phyloP scores from a whole-genome alignment of 23 tunicate genomes.

The Clavelina lepadiformis region DNA sequence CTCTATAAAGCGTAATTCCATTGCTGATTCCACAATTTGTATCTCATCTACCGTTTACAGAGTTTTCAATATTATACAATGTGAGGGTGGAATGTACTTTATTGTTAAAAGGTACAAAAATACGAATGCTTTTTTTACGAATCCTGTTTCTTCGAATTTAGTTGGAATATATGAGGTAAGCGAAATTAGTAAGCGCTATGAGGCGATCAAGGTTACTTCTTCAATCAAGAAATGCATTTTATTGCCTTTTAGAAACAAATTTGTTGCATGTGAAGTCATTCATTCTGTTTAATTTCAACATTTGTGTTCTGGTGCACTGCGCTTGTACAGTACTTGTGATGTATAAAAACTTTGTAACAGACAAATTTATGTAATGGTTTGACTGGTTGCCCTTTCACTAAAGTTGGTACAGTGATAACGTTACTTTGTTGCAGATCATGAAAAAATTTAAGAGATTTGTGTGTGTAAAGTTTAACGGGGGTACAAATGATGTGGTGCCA shows the following conservation, averaged over 20 bases:
- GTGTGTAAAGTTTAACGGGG: no score
- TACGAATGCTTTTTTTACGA: conserved; percentile 1
- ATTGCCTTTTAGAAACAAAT: conserved; percentile 6
- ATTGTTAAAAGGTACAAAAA: neutral
- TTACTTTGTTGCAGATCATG: no score
- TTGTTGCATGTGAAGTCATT: neutral
- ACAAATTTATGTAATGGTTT: no score
- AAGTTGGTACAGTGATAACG: no score
- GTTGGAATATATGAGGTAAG: conserved; percentile 5
- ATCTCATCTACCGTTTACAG: neutral
- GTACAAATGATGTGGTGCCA: no score
- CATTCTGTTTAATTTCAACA: conserved; percentile 6
- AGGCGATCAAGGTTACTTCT: neutral
- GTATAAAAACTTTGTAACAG: no score
- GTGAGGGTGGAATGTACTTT: neutral
- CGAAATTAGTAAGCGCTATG: neutral
- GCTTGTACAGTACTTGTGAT: no score
- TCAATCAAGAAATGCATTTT: conserved; percentile 2
- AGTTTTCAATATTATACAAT: conserved; percentile 1
- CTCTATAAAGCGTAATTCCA: neutral
- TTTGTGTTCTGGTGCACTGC: no score
- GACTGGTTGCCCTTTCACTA: no score
- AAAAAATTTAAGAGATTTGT: no score
- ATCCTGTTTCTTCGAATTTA: conserved; percentile 4
- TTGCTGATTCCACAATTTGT: conserved; percentile 16